phyloP scores from a whole-genome alignment of 2,888 invertebrate species.

The Sepioteuthis lessoniana region DNA sequence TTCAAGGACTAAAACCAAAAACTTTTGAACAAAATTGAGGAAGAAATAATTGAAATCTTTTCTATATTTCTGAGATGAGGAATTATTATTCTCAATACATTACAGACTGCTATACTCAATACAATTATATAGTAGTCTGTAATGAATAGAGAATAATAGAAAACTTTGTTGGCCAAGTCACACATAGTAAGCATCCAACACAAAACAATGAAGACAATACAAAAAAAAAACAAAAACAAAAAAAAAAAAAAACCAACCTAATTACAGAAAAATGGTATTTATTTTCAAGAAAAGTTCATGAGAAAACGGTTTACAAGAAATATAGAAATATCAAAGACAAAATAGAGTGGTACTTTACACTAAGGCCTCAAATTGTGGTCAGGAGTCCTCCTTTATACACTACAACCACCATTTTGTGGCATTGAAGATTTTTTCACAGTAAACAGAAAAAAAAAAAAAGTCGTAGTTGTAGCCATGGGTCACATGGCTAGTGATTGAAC shows the following conservation, averaged over 20 bases:
- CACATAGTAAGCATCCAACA: not conserved
- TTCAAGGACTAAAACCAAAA: no score
- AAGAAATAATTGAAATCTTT: no score
- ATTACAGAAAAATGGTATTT: constrained; percentile 45
- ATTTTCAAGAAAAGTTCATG: constrained; percentile 48
- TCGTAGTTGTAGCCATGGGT: not conserved
- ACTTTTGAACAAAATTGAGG: no score
- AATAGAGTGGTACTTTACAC: constrained; percentile 42
- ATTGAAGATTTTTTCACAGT: constrained; percentile 37
- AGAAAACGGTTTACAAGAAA: constrained; percentile 48
- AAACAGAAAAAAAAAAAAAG: not conserved
- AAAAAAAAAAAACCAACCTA: not conserved
- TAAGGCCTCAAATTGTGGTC: constrained; percentile 48
- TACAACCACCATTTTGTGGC: constrained; percentile 34
- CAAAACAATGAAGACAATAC: not conserved
- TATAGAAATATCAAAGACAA: constrained; percentile 47
- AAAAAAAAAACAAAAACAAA: not conserved
- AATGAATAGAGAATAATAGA: no score
- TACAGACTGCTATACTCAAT: no score
- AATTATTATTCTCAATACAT: no score
- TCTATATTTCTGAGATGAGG: no score
- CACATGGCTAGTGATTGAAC: not conserved
- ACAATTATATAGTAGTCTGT: no score
- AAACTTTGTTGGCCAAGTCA: not conserved
- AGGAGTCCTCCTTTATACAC: constrained; percentile 46